phyloP scores from a whole-genome alignment of 2,888 invertebrate genomes.

The Sphaerophoria rueppellii region DNA sequence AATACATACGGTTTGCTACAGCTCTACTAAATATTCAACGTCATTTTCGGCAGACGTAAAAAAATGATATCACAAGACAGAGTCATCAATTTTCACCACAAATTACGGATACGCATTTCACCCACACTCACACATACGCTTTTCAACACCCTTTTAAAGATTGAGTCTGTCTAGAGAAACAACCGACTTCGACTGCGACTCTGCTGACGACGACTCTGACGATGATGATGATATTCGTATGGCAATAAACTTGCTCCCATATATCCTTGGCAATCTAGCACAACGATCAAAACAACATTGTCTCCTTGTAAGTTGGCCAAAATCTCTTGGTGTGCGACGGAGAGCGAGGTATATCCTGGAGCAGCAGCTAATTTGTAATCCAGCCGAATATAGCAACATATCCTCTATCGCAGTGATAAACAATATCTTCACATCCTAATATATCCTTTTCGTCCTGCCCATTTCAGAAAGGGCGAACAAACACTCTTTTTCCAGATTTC shows the following conservation, averaged over 20 bases:
- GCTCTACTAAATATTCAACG: neutral
- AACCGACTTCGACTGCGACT: neutral
- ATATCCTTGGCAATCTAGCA: slow-evolving; percentile 38
- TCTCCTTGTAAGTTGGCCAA: slow-evolving; percentile 52
- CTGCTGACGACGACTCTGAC: neutral
- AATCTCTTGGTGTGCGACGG: no score
- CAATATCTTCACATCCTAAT: slow-evolving; percentile 65
- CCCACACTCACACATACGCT: slow-evolving; percentile 18
- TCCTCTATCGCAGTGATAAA: slow-evolving; percentile 47
- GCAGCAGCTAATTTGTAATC: slow-evolving; percentile 68
- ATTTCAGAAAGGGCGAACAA: slow-evolving; percentile 4
- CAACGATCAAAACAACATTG: slow-evolving; percentile 62
- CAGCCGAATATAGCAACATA: slow-evolving; percentile 46
- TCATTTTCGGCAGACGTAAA: slow-evolving; percentile 25
- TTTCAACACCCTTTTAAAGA: slow-evolving; percentile 52
- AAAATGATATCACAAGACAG: slow-evolving; percentile 49
- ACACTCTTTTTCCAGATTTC: neutral
- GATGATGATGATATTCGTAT: slow-evolving; percentile 10
- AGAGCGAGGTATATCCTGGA: slow-evolving; percentile 37
- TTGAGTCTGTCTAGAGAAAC: neutral
- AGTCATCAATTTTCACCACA: slow-evolving; percentile 60
- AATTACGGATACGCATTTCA: slow-evolving; percentile 60
- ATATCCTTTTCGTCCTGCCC: slow-evolving; percentile 66
- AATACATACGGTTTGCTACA: no score
- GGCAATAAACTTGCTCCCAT: slow-evolving; percentile 9